Conservation (phyloP, 1,140 invertebrate species). For the Leptopilina boulardi region DNA sequence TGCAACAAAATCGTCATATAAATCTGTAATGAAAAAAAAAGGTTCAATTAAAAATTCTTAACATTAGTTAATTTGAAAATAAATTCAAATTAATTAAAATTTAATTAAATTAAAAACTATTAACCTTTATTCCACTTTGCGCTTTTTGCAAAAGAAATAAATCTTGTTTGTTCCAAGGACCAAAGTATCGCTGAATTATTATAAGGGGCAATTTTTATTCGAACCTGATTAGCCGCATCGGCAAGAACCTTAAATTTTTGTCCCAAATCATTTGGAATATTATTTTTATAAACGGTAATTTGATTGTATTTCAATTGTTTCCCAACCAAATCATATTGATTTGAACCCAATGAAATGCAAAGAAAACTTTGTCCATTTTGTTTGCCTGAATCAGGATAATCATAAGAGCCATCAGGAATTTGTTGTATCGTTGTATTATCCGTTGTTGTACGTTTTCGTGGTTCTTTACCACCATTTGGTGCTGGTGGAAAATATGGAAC, state of each 20-base stretch:
- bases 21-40: constrained; percentile 76
- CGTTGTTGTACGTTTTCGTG: constrained; percentile 42
- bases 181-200: constrained; percentile 78
- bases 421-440: constrained; percentile 40
- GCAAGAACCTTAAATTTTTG: constrained; percentile 78
- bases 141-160: constrained; percentile 88
- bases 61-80: constrained; percentile 3
- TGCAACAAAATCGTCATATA: constrained; percentile 90
- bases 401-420: constrained; percentile 77
- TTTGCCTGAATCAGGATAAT: constrained; percentile 84
- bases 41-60: constrained; percentile 39
- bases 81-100: background rate
- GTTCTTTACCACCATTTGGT: constrained; percentile 64
- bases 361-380: constrained; percentile 91
- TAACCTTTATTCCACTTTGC: constrained; percentile 83
- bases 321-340: constrained; percentile 83
- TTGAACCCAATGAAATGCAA: constrained; percentile 84
- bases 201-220: constrained; percentile 80
- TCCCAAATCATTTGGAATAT: constrained; percentile 77
- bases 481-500: constrained; percentile 88
- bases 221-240: constrained; percentile 79
- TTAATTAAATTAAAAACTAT: constrained; percentile 29
- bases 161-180: constrained; percentile 78
- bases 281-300: constrained; percentile 81
- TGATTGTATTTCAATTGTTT: constrained; percentile 86